Conservation (phyloP, 1,140 invertebrate species). For the Cherax destructor region DNA sequence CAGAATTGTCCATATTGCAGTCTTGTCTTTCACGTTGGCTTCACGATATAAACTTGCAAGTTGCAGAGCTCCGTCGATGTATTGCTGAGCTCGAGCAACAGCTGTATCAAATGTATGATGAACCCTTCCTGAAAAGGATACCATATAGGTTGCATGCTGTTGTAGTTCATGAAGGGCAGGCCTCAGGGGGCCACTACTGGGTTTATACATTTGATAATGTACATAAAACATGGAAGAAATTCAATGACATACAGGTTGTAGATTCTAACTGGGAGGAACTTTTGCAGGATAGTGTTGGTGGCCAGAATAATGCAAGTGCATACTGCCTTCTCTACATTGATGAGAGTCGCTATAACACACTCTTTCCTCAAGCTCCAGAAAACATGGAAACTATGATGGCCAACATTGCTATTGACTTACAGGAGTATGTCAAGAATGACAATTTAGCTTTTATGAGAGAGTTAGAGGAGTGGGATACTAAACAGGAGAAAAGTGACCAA, state of each 20-base stretch:
- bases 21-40: constrained; percentile 76
- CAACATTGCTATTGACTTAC: constrained; percentile 74
- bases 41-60: constrained; percentile 76
- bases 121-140: constrained; percentile 75
- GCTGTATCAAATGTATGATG: constrained; percentile 76
- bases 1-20: constrained; percentile 73
- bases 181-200: constrained; percentile 79
- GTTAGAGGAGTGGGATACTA: constrained; percentile 75
- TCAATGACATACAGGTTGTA: constrained; percentile 78
- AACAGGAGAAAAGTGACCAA: constrained; percentile 70
- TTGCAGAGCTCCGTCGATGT: constrained; percentile 75
- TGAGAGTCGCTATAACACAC: constrained; percentile 72
- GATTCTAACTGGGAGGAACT: constrained; percentile 77
- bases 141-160: constrained; percentile 78
- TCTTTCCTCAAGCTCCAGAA: constrained; percentile 49
- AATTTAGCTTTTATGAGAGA: constrained; percentile 75
- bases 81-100: constrained; percentile 75
- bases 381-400: constrained; percentile 40
- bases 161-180: constrained; percentile 78
- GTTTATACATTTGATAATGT: constrained; percentile 76
- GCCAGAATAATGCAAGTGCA: constrained; percentile 78
- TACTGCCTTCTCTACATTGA: constrained; percentile 78
- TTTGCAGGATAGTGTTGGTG: constrained; percentile 77
- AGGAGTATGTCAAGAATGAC: constrained; percentile 75
- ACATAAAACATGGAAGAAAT: constrained; percentile 73